These are phyloP conservation scores for Eurystomus glaucurus DNA, from an alignment of 2,797 vertebrate genomes.

Conservation along the genomic window DNA sequence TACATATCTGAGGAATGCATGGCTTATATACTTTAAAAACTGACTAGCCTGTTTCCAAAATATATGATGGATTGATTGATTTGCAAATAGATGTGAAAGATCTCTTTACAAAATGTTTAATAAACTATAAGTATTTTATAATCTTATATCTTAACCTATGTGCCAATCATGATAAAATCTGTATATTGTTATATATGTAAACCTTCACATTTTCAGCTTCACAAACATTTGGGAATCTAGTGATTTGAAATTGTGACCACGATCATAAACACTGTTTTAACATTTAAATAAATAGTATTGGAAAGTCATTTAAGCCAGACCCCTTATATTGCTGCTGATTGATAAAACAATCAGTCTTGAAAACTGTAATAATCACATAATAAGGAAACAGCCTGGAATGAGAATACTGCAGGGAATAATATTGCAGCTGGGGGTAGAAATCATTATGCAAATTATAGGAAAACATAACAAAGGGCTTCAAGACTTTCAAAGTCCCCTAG, in stretches of 20 bases:
- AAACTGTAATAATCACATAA: conserved; percentile 20
- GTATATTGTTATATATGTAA: not conserved
- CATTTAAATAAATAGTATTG: conserved; percentile 11
- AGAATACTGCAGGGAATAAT: not conserved
- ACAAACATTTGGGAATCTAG: not conserved
- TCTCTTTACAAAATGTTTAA: not conserved
- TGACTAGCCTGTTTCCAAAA: not conserved
- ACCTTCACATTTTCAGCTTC: not conserved
- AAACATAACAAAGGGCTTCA: not conserved
- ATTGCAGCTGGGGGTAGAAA: not conserved
- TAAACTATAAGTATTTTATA: not conserved
- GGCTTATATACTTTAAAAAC: not conserved
- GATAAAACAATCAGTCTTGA: conserved; percentile 17
- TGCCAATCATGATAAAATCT: not conserved
- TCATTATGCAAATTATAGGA: not conserved
- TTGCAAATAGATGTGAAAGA: not conserved
- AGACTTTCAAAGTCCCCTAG: not conserved
- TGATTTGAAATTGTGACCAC: not conserved
- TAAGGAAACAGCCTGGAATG: not conserved
- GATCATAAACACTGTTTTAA: not conserved
- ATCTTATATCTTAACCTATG: no score
- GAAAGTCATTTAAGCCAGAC: not conserved
- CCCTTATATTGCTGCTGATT: not conserved
- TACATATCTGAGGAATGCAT: not conserved
- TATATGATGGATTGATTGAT: not conserved